phyloP scores from a whole-genome alignment of 2,113 vertebrate genomes.

The Gallinago paraguaiae region DNA sequence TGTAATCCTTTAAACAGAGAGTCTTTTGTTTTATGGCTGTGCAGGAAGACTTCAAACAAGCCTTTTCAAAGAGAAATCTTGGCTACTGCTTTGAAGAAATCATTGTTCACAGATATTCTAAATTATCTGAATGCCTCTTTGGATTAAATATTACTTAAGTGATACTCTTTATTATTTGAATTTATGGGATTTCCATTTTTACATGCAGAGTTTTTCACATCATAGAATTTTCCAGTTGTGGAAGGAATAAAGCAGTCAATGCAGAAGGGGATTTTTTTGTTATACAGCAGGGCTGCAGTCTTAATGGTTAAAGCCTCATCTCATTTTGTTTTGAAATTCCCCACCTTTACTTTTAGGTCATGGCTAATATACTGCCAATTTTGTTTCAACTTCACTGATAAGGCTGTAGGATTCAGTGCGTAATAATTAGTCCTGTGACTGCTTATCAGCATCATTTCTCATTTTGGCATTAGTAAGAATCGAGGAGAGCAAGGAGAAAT shows the following conservation, averaged over 20 bases:
- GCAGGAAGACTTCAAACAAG: constrained; percentile 37
- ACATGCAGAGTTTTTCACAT: background rate
- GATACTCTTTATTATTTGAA: background rate
- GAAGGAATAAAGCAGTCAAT: background rate
- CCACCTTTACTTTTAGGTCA: background rate
- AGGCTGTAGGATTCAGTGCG: background rate
- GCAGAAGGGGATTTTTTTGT: background rate
- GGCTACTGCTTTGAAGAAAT: constrained; percentile 43
- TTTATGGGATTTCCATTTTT: constrained; percentile 5
- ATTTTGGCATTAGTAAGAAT: background rate
- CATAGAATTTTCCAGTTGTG: background rate
- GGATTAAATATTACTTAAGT: constrained; percentile 12
- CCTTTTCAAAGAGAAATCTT: constrained; percentile 18
- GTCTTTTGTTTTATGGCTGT: constrained; percentile 40
- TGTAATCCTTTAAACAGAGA: constrained; percentile 53
- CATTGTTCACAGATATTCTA: constrained; percentile 7
- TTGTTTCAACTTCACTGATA: constrained; percentile 26
- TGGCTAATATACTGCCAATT: background rate
- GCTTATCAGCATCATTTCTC: background rate
- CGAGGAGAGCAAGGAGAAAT: background rate
- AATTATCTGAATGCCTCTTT: constrained; percentile 11
- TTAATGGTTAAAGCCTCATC: background rate
- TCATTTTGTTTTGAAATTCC: background rate
- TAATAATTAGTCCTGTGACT: background rate
- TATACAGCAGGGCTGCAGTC: background rate